phyloP scores from a whole-genome alignment of 1,140 invertebrate species.

The Drosophila triauraria region DNA sequence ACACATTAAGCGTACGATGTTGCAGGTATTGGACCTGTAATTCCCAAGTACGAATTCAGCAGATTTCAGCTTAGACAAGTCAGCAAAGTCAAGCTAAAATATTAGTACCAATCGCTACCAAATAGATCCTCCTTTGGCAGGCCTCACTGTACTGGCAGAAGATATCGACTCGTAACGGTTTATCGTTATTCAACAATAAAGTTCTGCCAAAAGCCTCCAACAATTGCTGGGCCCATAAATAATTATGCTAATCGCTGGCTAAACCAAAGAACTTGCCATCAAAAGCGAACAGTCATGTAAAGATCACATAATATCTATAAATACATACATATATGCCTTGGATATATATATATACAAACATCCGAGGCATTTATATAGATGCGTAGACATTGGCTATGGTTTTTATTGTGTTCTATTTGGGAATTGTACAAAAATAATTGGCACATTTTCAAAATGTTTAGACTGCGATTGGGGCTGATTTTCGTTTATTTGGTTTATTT shows the following conservation, averaged over 20 bases:
- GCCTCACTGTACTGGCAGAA: constrained; percentile 7
- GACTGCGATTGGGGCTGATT: constrained; percentile 2
- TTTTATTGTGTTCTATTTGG: constrained; percentile 74
- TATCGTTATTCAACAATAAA: constrained; percentile 24
- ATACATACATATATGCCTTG: constrained; percentile 15
- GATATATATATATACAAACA: constrained; percentile 3
- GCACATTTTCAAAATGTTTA: constrained; percentile 69
- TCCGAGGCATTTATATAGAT: constrained; percentile 7
- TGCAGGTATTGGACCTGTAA: no score
- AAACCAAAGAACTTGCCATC: constrained; percentile 33
- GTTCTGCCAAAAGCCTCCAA: constrained; percentile 16
- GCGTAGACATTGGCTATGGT: constrained; percentile 13
- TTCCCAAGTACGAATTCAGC: no score
- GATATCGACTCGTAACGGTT: constrained; percentile 30
- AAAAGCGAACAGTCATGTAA: constrained; percentile 33
- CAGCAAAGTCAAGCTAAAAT: no score
- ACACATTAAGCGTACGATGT: no score
- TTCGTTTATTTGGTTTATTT: constrained; percentile 22
- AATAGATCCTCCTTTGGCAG: neutral
- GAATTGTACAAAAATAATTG: constrained; percentile 66
- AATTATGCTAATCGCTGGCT: constrained; percentile 48
- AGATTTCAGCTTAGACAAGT: no score
- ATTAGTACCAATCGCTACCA: no score
- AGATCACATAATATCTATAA: constrained; percentile 47
- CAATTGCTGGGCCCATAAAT: constrained; percentile 55